Percentiles rank a stretch among this genome's conserved stretches.
Conservation (phyloP, 1,140 invertebrate species). For the Argopecten irradians region DNA sequence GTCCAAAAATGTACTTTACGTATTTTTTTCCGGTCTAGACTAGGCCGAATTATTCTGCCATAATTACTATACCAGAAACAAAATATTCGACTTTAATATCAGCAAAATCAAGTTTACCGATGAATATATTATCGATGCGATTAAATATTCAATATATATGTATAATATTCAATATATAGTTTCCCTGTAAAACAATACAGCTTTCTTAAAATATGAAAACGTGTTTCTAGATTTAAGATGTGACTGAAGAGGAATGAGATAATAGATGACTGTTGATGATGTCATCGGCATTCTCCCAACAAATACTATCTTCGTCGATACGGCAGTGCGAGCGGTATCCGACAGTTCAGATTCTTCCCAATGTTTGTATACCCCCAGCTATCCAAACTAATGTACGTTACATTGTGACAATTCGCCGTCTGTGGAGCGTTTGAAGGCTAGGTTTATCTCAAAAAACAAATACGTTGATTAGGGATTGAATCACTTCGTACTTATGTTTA, state of each 20-base stretch:
- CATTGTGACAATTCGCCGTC: conserved; percentile 20
- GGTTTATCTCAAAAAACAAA: conserved; percentile 12
- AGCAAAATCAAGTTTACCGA: too few species aligned
- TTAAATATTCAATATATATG: too few species aligned
- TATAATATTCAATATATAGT: too few species aligned
- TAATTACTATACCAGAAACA: too few species aligned
- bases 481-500: not conserved
- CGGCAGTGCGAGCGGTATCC: not conserved
- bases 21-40: too few species aligned
- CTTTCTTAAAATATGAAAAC: too few species aligned
- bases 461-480: not conserved
- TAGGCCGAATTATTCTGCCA: too few species aligned
- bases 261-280: not conserved
- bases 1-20: too few species aligned
- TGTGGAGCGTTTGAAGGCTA: not conserved
- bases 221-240: too few species aligned
- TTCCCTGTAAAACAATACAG: too few species aligned
- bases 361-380: not conserved
- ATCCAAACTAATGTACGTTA: not conserved
- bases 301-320: not conserved
- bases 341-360: not conserved
- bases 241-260: not conserved
- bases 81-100: too few species aligned
- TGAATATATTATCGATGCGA: too few species aligned
- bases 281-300: not conserved